Evolutionary conservation across 2,888 invertebrate species (phyloP), one percentile per base, ranked within the genome.

Genomic region (Galeruca laticollis): DNA sequence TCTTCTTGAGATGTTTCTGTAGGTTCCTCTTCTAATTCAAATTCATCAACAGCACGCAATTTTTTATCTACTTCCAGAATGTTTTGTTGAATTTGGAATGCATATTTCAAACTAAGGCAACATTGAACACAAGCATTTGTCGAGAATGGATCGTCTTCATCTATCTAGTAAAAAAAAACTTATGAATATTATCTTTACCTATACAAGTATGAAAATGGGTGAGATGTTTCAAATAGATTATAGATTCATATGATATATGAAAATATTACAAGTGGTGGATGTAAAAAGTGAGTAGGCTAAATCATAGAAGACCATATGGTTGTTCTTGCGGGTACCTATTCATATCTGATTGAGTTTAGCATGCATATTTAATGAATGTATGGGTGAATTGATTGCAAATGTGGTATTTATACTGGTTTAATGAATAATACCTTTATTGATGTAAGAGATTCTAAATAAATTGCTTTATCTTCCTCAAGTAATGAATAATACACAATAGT

Each of bases 361-460:
- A 26, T 26, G 6, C 1, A 13, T 10, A 31, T 31, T 26, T 21
- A 0, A 52, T 52, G 21, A 26, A 26, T 52, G n/a, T n/a, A n/a
- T n/a, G n/a, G n/a, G n/a, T n/a, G 21, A 9, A n/a, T 52, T 11
- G 6, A n/a, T 51, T 11, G 10, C 21, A 52, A 9, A 10, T 52
- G 26, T 20, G 11, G 21, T 20, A n/a, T n/a, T 15, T 26, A 51
- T 31, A 49, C 47, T 11, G 37, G 13, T 54, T 54, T 26, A 3
- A 64, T 57, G 54, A 26, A 20, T 18, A 47, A 33, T 73, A 81
- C 82, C 75, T 78, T 76, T 51, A 81, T 78, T 54, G 79, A 77
- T 35, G 81, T 80, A 72, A 82, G 72, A 49, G 77, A 71, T 72
- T 78, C 77, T 40, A 82, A 61, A 75, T 81, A 79, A 65, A 77